phyloP scores from a whole-genome alignment of 2,888 invertebrate species.

The Idaea biselata region DNA sequence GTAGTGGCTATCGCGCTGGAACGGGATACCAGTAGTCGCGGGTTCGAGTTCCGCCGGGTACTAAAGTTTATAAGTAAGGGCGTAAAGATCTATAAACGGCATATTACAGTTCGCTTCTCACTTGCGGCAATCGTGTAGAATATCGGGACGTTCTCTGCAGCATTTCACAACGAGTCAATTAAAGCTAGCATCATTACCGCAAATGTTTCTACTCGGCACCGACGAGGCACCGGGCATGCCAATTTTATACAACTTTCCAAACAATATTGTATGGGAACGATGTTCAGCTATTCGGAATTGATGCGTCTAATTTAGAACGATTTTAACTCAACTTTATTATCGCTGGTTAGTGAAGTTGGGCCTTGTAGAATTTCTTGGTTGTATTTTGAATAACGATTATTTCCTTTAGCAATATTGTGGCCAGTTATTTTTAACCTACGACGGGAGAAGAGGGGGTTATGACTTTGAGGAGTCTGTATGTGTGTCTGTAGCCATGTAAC shows the following conservation, averaged over 20 bases:
- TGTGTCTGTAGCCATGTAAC: too few species aligned
- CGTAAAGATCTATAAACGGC: too few species aligned
- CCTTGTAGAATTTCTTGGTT: not conserved
- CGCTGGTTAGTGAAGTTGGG: constrained; percentile 1
- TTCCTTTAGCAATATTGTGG: too few species aligned
- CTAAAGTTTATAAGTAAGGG: too few species aligned
- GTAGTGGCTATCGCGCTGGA: too few species aligned
- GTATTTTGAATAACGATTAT: not conserved
- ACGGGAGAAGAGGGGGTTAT: too few species aligned
- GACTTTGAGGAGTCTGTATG: too few species aligned
- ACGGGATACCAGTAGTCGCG: too few species aligned
- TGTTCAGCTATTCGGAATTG: not conserved
- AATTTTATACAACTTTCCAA: constrained; percentile 39
- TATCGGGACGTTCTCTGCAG: constrained; percentile 40
- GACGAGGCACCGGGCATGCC: constrained; percentile 29
- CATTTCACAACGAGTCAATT: constrained; percentile 71
- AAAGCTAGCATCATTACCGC: constrained; percentile 57
- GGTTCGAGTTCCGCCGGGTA: too few species aligned
- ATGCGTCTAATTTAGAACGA: not conserved
- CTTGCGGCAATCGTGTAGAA: constrained; percentile 25
- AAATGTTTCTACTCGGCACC: constrained; percentile 47
- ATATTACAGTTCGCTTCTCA: constrained; percentile 33
- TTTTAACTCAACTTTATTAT: not conserved
- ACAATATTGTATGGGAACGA: constrained; percentile 21
- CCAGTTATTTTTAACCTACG: too few species aligned